Conservation (phyloP, 1,140 invertebrate genomes). For the Drosophila trapezifrons region DNA sequence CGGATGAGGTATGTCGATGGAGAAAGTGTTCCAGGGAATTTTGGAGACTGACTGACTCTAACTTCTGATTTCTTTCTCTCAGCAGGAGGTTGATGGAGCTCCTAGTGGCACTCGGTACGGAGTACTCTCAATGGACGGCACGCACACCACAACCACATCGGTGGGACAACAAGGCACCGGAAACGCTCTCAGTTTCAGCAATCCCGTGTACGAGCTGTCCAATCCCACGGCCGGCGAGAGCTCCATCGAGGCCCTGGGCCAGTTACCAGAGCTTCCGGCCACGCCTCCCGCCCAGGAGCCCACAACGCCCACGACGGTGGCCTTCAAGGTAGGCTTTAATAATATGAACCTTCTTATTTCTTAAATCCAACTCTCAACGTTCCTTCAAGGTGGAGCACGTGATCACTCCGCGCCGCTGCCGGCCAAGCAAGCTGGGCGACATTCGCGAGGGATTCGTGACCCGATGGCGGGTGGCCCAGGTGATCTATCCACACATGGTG, state of each 20-base stretch:
- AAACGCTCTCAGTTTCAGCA: constrained; percentile 85
- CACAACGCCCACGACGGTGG: constrained; percentile 77
- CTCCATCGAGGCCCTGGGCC: constrained; percentile 75
- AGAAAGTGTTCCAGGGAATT: background rate
- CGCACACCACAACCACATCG: constrained; percentile 79
- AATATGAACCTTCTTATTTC: background rate
- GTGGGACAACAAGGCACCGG: constrained; percentile 17
- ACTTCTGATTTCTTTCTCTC: constrained; percentile 9
- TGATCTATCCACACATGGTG: constrained; percentile 95
- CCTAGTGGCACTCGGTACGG: constrained; percentile 71
- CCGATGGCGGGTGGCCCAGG: constrained; percentile 91
- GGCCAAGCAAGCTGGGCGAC: constrained; percentile 82
- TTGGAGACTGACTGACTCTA: no score
- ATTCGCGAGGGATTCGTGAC: constrained; percentile 86
- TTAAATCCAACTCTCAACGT: background rate
- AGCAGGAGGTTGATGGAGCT: constrained; percentile 76
- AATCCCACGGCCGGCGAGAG: constrained; percentile 86
- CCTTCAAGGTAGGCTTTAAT: constrained; percentile 86
- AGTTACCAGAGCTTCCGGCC: constrained; percentile 78
- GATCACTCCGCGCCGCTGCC: constrained; percentile 87
- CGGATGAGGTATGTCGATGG: constrained; percentile 88
- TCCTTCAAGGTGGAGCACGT: constrained; percentile 89
- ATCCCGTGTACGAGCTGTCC: constrained; percentile 91
- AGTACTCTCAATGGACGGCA: constrained; percentile 81
- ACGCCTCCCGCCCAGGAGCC: constrained; percentile 78